Evolutionary conservation across 2,113 vertebrate species (phyloP).

Genomic region (Danionella cerebrum): DNA sequence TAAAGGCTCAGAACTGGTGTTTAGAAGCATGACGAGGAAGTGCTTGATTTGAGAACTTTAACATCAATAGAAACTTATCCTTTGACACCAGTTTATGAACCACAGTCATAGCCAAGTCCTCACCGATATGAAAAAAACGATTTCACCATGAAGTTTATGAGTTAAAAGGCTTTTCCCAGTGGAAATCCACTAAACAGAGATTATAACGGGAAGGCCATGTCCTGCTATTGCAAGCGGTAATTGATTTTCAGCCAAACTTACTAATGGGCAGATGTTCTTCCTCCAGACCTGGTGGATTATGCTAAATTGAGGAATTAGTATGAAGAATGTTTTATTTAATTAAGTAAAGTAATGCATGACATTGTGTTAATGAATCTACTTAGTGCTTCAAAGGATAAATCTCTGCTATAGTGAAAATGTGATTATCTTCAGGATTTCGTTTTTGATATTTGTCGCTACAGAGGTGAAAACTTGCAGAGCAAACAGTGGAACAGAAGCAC

Average conservation of each 20-base stretch:
- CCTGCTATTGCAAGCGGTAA: background rate
- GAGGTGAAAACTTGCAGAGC: too few species aligned
- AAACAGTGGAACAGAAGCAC: too few species aligned
- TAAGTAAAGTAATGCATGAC: background rate
- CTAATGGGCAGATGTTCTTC: constrained; percentile 17
- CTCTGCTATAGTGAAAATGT: background rate
- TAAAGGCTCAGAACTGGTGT: too few species aligned
- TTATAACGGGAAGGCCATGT: background rate
- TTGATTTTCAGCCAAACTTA: constrained; percentile 20
- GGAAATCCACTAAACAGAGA: background rate
- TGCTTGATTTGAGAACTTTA: too few species aligned
- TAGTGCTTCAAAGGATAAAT: background rate
- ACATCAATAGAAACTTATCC: too few species aligned
- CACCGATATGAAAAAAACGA: too few species aligned
- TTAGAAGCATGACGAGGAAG: too few species aligned
- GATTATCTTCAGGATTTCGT: background rate
- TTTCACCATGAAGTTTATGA: background rate
- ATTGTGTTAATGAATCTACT: background rate
- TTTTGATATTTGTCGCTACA: too few species aligned
- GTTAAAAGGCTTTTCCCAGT: background rate
- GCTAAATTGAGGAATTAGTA: constrained; percentile 6
- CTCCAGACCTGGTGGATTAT: constrained; percentile 2
- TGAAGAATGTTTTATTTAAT: background rate
- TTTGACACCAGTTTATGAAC: too few species aligned
- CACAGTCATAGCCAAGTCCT: too few species aligned